Conservation (phyloP, 2,113 vertebrate genomes). For the Tetraodon nigroviridis region DNA sequence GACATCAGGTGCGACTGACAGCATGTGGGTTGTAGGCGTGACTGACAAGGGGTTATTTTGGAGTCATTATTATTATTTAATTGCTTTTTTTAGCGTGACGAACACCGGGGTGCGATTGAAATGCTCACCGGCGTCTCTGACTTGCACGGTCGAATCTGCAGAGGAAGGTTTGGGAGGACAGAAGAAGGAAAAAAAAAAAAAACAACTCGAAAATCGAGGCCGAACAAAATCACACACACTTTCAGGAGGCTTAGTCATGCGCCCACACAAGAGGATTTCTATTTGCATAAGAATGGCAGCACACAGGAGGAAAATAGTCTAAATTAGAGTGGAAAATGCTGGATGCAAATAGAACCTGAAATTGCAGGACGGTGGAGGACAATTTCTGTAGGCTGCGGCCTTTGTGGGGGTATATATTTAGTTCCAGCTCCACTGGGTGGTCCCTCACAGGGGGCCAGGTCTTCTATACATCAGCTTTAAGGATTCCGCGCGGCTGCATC, state of each 20-base stretch:
- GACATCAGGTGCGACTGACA: constrained; percentile 1
- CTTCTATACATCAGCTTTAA: constrained; percentile 2
- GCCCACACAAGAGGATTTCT: not conserved
- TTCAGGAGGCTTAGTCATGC: not conserved
- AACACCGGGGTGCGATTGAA: constrained; percentile 3
- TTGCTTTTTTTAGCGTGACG: constrained; percentile 1
- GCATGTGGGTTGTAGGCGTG: not conserved
- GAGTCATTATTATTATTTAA: not conserved
- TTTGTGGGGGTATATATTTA: constrained; percentile 4
- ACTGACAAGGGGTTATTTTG: too few species aligned
- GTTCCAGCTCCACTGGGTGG: constrained; percentile 7
- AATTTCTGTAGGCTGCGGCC: not conserved
- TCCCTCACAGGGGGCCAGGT: constrained; percentile 13
- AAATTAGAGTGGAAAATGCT: not conserved
- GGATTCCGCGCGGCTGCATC: not conserved
- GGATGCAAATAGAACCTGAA: not conserved
- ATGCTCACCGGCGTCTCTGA: constrained; percentile 2
- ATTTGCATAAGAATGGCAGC: not conserved
- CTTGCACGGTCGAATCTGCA: constrained; percentile 18
- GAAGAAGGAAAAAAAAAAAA: not conserved
- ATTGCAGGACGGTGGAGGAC: not conserved
- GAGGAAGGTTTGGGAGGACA: constrained; percentile 17
- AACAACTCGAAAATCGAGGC: not conserved
- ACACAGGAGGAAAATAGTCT: not conserved
- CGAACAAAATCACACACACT: not conserved